A percentile compares a stretch with the other conserved stretches of the same genome.
phyloP scores from a whole-genome alignment of 2,113 vertebrate species.

The Lepus europaeus region DNA sequence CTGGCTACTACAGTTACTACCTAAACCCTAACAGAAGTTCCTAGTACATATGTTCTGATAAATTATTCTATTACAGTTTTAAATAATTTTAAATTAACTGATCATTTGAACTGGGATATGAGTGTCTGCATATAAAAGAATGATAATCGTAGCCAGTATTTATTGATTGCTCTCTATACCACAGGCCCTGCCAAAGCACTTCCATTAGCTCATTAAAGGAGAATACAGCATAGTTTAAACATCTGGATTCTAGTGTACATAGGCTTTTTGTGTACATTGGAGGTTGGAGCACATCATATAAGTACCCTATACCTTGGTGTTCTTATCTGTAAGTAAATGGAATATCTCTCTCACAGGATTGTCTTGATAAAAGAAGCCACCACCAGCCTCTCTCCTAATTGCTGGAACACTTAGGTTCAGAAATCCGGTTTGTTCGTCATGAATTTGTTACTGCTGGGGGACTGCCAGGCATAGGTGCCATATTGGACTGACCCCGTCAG shows the following conservation, averaged over 20 bases:
- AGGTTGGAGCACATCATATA: background rate
- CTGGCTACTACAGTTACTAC: background rate
- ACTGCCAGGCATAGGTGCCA: background rate
- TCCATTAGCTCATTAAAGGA: background rate
- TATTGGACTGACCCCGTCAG: background rate
- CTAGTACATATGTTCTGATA: background rate
- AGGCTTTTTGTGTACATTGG: background rate
- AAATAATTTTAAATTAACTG: conserved; percentile 45
- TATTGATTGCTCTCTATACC: background rate
- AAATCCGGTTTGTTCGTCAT: background rate
- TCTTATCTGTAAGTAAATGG: background rate
- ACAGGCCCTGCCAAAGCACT: background rate
- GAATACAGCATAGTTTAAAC: background rate
- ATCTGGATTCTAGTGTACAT: background rate
- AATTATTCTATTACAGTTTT: background rate
- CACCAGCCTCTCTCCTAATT: background rate
- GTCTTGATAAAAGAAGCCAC: background rate
- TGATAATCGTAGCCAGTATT: background rate
- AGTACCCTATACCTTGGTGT: background rate
- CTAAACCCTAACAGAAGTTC: background rate
- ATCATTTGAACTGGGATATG: background rate
- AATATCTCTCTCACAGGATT: background rate
- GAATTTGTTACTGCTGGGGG: background rate
- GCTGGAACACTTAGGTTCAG: background rate
- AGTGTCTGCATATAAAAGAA: conserved; percentile 10